A percentile compares a stretch with the other conserved stretches of the same genome.
These are phyloP conservation scores for Xanthorhoe spadicearia DNA, from an alignment of 2,888 invertebrate species.

Conservation along the genomic window DNA sequence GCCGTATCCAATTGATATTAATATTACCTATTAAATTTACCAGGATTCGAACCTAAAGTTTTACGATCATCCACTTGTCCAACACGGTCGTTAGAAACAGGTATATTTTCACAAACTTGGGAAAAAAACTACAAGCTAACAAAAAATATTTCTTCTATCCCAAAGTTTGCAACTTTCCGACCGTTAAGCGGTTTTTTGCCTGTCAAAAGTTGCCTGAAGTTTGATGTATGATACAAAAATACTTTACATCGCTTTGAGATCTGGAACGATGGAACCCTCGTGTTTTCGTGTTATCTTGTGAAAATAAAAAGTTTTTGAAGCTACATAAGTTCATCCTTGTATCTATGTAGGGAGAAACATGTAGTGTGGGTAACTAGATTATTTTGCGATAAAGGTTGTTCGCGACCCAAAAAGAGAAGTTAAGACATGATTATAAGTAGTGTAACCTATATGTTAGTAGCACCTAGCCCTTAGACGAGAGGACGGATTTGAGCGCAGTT, in stretches of 20 bases:
- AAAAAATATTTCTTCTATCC: conserved; percentile 3
- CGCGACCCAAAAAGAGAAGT: too few relatives aligned
- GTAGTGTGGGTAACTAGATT: too few relatives aligned
- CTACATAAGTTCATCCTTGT: neutral
- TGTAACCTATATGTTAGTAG: too few relatives aligned
- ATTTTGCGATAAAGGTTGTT: too few relatives aligned
- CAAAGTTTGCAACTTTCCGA: conserved; percentile 4
- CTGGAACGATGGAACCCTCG: neutral
- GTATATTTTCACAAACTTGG: neutral
- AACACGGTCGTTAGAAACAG: neutral
- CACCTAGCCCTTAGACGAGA: too few relatives aligned
- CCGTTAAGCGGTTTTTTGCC: conserved; percentile 33
- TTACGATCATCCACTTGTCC: neutral
- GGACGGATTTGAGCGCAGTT: neutral
- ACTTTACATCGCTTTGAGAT: conserved; percentile 9
- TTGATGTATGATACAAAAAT: conserved; percentile 23
- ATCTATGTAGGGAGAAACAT: neutral
- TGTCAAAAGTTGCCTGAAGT: conserved; percentile 25
- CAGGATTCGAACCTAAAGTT: too few relatives aligned
- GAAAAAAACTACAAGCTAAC: neutral
- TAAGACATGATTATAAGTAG: too few relatives aligned
- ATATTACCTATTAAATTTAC: too few relatives aligned
- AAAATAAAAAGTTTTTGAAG: neutral
- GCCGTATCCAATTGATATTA: too few relatives aligned
- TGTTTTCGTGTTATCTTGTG: conserved; percentile 3